Evolutionary conservation across 2,113 vertebrate species (phyloP).

Genomic region (Trinectes maculatus): DNA sequence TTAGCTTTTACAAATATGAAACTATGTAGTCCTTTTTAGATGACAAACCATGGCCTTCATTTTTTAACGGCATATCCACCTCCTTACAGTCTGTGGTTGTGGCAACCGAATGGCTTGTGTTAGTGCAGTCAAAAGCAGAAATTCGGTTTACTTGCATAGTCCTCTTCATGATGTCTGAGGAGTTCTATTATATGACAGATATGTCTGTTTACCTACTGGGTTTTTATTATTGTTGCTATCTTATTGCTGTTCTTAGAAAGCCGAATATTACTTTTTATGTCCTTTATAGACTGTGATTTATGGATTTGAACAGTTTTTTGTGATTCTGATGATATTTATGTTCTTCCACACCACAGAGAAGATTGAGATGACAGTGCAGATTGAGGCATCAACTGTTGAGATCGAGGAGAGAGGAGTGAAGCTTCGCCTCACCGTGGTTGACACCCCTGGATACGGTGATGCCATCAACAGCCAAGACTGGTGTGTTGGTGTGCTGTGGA

Average conservation of each 20-base stretch:
- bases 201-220: not conserved
- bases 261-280: too few relatives aligned
- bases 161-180: not conserved
- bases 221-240: not conserved
- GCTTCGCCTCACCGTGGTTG: slow-evolving; percentile 92
- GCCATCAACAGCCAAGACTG: slow-evolving; percentile 95
- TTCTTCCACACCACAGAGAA: slow-evolving; percentile 82
- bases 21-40: slow-evolving; percentile 2
- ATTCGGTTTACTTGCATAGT: not conserved
- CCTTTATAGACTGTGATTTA: too few relatives aligned
- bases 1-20: slow-evolving; percentile 24
- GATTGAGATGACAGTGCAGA: slow-evolving; percentile 93
- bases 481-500: slow-evolving; percentile 71
- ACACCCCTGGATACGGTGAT: slow-evolving; percentile 93
- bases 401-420: slow-evolving; percentile 95
- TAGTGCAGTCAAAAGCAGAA: not conserved
- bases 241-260: too few relatives aligned
- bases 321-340: not conserved
- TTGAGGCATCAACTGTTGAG: slow-evolving; percentile 93
- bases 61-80: too few relatives aligned
- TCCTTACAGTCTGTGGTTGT: not conserved
- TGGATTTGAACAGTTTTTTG: too few relatives aligned
- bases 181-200: too few relatives aligned
- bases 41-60: slow-evolving; percentile 21
- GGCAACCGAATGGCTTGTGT: not conserved